Conservation (phyloP, 2,888 invertebrate species). For the Aleiodes alternator region DNA sequence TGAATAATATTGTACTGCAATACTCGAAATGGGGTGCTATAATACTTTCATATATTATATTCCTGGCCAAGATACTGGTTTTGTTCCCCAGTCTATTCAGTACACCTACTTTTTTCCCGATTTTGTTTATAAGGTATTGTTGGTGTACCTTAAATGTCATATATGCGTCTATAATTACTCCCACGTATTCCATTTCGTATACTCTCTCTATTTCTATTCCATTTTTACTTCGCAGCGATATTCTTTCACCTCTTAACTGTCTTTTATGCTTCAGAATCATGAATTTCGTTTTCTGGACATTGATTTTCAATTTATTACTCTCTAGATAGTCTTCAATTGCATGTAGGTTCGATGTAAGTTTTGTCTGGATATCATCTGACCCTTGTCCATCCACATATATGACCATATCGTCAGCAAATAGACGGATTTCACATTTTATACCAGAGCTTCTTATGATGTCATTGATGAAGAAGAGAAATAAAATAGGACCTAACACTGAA, state of each 20-base stretch:
- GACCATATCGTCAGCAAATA: slow-evolving; percentile 46
- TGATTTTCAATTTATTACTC: slow-evolving; percentile 18
- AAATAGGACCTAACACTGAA: slow-evolving; percentile 52
- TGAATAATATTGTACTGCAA: not conserved
- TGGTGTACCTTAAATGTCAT: not conserved
- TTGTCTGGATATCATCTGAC: slow-evolving; percentile 30
- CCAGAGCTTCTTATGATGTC: slow-evolving; percentile 11
- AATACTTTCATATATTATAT: not conserved
- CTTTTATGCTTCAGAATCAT: slow-evolving; percentile 42
- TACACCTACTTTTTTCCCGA: not conserved
- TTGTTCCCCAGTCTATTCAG: not conserved
- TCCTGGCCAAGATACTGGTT: not conserved
- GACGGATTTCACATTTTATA: slow-evolving; percentile 8
- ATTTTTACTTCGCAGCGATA: not conserved
- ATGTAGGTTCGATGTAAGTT: slow-evolving; percentile 33
- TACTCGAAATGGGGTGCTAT: slow-evolving; percentile 5
- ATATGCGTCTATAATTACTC: slow-evolving; percentile 45
- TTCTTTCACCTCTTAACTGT: slow-evolving; percentile 37
- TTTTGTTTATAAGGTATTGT: not conserved
- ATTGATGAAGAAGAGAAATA: slow-evolving; percentile 53
- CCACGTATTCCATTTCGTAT: slow-evolving; percentile 44
- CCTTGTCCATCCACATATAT: slow-evolving; percentile 42
- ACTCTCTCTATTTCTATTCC: slow-evolving; percentile 44
- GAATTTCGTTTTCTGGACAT: slow-evolving; percentile 39
- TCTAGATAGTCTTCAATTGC: slow-evolving; percentile 40